Percentiles rank a stretch among this genome's conserved stretches.
Evolutionary conservation across 2,888 invertebrate species (phyloP).

Genomic region (Macrophya alboannulata): DNA sequence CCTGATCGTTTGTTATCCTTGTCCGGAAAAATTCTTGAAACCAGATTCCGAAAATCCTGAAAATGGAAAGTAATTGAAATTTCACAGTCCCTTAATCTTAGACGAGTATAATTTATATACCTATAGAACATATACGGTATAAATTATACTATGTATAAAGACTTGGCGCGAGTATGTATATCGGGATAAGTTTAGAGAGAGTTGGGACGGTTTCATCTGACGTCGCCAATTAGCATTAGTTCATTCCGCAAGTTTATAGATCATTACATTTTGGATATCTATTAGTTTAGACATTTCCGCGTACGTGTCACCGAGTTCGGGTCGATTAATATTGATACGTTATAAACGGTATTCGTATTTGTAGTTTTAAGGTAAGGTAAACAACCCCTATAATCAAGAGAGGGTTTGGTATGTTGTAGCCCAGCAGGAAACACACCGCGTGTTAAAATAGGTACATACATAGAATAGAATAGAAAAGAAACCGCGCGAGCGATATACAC

Average conservation of each 20-base stretch:
- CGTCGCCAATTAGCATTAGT: constrained; percentile 8
- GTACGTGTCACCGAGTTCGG: neutral
- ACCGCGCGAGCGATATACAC: constrained; percentile 18
- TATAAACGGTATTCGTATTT: neutral
- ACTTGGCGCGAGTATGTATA: neutral
- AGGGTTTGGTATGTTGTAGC: neutral
- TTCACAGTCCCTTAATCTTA: neutral
- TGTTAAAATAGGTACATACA: neutral
- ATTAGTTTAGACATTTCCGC: neutral
- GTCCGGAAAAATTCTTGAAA: neutral
- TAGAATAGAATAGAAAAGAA: constrained; percentile 13
- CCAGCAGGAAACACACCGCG: neutral
- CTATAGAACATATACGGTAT: neutral
- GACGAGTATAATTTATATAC: neutral
- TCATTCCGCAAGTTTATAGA: neutral
- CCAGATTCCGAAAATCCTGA: neutral
- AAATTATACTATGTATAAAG: neutral
- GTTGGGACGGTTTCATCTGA: neutral
- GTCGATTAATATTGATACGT: constrained; percentile 3
- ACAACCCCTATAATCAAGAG: neutral
- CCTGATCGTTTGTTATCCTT: neutral
- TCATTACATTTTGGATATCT: neutral
- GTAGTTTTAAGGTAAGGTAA: constrained; percentile 10
- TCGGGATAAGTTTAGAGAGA: neutral
- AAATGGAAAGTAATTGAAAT: neutral